Percentiles rank a stretch among this genome's conserved stretches.
Conservation (phyloP, 2,113 vertebrate species). For the Callipepla californica region DNA sequence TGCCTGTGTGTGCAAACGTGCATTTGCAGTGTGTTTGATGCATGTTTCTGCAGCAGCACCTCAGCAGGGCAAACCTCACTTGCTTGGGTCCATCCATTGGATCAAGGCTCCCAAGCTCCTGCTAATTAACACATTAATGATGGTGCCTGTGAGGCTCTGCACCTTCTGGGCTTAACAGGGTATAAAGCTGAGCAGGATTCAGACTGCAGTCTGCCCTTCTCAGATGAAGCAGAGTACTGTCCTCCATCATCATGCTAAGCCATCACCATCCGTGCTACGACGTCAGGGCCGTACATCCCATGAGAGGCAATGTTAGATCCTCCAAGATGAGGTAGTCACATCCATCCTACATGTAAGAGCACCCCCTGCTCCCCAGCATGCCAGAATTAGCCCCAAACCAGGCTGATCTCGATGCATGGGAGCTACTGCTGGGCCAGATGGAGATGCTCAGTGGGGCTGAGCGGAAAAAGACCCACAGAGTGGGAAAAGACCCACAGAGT, state of each 20-base stretch:
- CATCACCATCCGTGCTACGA: background rate
- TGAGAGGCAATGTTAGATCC: background rate
- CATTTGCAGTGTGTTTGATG: background rate
- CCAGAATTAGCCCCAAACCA: rapidly evolving
- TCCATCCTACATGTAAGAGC: rapidly evolving
- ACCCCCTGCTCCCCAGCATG: background rate
- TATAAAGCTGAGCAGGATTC: rapidly evolving
- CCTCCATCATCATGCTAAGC: background rate
- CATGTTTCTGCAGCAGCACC: rapidly evolving
- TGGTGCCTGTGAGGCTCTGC: background rate
- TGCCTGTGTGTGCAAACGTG: rapidly evolving
- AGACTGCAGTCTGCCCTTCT: background rate
- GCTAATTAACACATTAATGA: background rate
- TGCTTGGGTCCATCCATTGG: background rate
- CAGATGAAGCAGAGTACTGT: rapidly evolving
- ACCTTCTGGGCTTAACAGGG: rapidly evolving
- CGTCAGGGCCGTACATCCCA: background rate
- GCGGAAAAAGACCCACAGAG: rapidly evolving
- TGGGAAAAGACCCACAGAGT: rapidly evolving
- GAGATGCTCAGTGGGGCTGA: rapidly evolving
- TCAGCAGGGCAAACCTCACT: background rate
- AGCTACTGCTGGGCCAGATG: rapidly evolving
- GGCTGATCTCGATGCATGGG: rapidly evolving
- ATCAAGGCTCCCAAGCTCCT: rapidly evolving
- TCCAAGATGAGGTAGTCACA: background rate